Percentiles rank a stretch among this genome's conserved stretches.
Conservation (phyloP, 2,888 invertebrate genomes). For the Allacma fusca region DNA sequence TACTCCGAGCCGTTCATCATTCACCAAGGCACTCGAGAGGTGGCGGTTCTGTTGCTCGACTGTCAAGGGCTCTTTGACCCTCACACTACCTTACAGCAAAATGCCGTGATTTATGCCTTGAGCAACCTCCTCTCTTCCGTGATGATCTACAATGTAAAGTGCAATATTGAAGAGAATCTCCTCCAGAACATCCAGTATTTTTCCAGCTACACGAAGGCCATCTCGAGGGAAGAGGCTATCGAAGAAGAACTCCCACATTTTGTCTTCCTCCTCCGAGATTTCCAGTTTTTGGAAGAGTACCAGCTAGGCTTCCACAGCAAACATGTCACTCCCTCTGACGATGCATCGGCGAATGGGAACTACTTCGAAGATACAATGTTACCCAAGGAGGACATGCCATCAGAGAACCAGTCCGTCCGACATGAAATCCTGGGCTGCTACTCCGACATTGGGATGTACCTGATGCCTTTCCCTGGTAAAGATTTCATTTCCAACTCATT, state of each 20-base stretch:
- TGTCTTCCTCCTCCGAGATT: constrained; percentile 22
- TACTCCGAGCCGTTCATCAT: constrained; percentile 15
- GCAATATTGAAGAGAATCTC: constrained; percentile 18
- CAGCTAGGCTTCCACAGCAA: background rate
- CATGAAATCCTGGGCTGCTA: constrained; percentile 17
- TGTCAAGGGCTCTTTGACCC: constrained; percentile 25
- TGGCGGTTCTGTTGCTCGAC: constrained; percentile 13
- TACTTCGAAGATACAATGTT: constrained; percentile 11
- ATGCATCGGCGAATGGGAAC: background rate
- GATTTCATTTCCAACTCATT: background rate
- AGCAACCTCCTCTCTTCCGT: constrained; percentile 15
- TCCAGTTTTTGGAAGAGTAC: background rate
- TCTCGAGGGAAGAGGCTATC: background rate
- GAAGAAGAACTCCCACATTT: constrained; percentile 11
- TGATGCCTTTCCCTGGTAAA: constrained; percentile 34
- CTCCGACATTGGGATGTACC: background rate
- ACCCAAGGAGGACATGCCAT: background rate
- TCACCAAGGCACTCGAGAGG: background rate
- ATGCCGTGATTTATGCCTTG: constrained; percentile 17
- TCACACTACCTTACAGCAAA: constrained; percentile 10
- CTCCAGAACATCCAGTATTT: constrained; percentile 31
- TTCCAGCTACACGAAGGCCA: constrained; percentile 14
- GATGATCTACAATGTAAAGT: constrained; percentile 31
- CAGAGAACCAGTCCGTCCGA: background rate
- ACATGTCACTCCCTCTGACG: background rate